A percentile compares a stretch with the other conserved stretches of the same genome.
phyloP scores from a whole-genome alignment of 2,888 invertebrate genomes.

The Agelastica alni region DNA sequence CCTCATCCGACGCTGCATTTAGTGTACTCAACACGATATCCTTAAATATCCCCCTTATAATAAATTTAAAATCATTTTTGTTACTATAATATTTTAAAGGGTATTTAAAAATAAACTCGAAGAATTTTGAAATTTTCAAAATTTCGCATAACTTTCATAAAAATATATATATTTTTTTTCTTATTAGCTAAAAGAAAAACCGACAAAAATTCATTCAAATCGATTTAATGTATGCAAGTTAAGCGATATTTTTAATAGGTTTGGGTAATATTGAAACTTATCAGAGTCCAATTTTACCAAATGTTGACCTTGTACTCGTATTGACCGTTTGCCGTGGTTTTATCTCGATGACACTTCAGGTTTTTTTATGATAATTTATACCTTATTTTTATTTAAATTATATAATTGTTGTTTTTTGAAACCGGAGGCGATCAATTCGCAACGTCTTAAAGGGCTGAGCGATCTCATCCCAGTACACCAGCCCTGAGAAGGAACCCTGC shows the following conservation, averaged over 20 bases:
- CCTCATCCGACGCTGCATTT: too few species aligned
- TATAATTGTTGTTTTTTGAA: constrained; percentile 50
- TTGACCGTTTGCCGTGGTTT: constrained; percentile 23
- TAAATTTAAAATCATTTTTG: too few species aligned
- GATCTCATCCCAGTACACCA: constrained; percentile 52
- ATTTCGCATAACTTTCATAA: too few species aligned
- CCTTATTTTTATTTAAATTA: constrained; percentile 55
- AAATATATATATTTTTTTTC: too few species aligned
- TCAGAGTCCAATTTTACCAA: constrained; percentile 1
- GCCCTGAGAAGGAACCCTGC: constrained; percentile 34
- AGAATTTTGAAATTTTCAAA: too few species aligned
- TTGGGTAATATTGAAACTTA: constrained; percentile 1
- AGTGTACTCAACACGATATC: too few species aligned
- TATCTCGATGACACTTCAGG: constrained; percentile 32
- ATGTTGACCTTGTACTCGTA: constrained; percentile 4
- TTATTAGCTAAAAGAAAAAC: too few species aligned
- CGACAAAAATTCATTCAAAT: too few species aligned
- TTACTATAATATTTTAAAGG: too few species aligned
- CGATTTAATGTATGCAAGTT: too few species aligned
- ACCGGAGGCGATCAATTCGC: constrained; percentile 44
- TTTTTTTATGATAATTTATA: constrained; percentile 49
- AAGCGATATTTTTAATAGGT: not conserved
- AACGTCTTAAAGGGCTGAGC: constrained; percentile 48
- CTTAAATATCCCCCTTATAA: too few species aligned
- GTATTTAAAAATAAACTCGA: too few species aligned